phyloP scores from a whole-genome alignment of 2,113 vertebrate species.

The Ahaetulla prasina region DNA sequence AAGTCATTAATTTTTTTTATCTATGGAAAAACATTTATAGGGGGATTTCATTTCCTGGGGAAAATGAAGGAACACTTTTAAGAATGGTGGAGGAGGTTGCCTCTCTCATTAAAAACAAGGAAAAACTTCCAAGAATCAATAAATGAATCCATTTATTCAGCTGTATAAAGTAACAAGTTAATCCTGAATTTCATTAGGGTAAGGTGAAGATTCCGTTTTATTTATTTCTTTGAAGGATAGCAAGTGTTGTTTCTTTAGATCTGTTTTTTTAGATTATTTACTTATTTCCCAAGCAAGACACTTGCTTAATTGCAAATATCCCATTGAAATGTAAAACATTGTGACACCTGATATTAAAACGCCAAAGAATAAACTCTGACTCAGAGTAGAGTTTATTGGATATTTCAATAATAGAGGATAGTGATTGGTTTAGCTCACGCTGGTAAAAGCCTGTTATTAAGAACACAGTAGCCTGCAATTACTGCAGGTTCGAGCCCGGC shows the following conservation, averaged over 20 bases:
- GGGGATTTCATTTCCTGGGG: neutral
- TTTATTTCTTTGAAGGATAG: neutral
- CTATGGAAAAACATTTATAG: constrained; percentile 6
- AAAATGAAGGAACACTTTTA: neutral
- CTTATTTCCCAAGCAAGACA: neutral
- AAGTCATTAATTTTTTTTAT: constrained; percentile 44
- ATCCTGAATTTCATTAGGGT: neutral
- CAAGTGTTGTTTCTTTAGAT: neutral
- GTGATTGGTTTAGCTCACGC: too few species aligned
- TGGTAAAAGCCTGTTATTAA: too few species aligned
- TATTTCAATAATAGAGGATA: neutral
- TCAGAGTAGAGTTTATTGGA: neutral
- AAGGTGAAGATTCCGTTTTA: neutral
- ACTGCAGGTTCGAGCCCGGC: too few species aligned
- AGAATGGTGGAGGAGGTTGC: neutral
- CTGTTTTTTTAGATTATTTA: neutral
- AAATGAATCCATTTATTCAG: neutral
- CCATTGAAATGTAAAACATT: neutral
- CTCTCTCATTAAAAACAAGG: accelerated
- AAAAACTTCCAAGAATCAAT: neutral
- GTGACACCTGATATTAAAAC: neutral
- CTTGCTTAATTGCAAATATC: neutral
- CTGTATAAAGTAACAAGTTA: neutral
- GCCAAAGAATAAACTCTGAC: neutral
- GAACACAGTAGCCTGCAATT: too few species aligned